Evolutionary conservation across 2,113 vertebrate species (phyloP).

Genomic region (Hiodon alosoides): DNA sequence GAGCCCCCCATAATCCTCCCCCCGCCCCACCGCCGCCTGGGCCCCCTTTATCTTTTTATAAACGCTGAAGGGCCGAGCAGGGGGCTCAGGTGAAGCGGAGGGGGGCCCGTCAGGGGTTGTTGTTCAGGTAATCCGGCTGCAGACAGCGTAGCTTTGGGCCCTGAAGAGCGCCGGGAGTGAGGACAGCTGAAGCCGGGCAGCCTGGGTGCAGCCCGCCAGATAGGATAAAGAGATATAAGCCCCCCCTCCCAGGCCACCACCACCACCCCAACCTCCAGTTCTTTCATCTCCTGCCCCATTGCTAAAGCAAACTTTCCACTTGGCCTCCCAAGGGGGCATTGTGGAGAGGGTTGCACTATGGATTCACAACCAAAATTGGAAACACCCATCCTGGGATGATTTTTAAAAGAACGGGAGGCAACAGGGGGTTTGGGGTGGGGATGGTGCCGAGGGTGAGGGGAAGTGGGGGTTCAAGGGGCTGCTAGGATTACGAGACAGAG

Average conservation of each 20-base stretch:
- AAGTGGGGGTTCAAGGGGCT: background rate
- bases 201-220: conserved; percentile 11
- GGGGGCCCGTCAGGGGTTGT: conserved; percentile 1
- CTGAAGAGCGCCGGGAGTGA: background rate
- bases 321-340: conserved; percentile 30
- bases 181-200: conserved; percentile 25
- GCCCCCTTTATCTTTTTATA: conserved; percentile 32
- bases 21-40: background rate
- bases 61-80: conserved; percentile 7
- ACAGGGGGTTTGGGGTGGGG: background rate
- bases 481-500: background rate
- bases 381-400: background rate
- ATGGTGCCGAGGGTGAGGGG: background rate
- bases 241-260: background rate
- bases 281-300: conserved; percentile 29
- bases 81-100: conserved; percentile 21
- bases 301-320: conserved; percentile 36
- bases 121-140: conserved; percentile 31
- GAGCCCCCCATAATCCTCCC: conserved; percentile 30
- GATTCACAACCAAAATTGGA: conserved; percentile 18
- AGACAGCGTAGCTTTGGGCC: conserved; percentile 28
- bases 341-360: conserved; percentile 14
- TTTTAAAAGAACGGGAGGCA: background rate
- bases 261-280: background rate
- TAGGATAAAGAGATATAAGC: conserved; percentile 32